Percentiles rank a stretch among this genome's conserved stretches.
Conservation (phyloP, 2,113 vertebrate species). For the Phrynosoma platyrhinos region DNA sequence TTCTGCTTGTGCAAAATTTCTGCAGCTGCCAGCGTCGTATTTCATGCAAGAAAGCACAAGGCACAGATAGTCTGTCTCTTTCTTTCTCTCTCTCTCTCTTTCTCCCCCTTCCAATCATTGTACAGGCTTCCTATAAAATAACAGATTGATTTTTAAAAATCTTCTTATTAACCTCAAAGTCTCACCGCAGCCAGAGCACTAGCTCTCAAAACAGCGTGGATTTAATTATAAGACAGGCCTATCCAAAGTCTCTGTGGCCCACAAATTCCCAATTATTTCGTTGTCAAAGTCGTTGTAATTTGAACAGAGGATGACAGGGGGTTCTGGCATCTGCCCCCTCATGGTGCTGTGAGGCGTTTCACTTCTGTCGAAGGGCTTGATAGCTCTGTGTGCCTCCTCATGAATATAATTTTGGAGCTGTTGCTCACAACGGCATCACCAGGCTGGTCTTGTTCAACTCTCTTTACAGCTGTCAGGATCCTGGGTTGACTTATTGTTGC, state of each 20-base stretch:
- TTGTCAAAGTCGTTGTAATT: conserved; percentile 28
- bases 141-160: conserved; percentile 30
- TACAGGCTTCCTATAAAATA: conserved; percentile 21
- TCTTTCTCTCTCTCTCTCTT: too few relatives aligned
- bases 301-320: conserved; percentile 17
- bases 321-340: conserved; percentile 9
- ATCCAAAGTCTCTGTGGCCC: conserved; percentile 10
- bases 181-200: conserved; percentile 9
- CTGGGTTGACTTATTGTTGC: too few relatives aligned
- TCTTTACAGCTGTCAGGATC: neutral
- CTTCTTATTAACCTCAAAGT: conserved; percentile 35
- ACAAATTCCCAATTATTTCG: conserved; percentile 43
- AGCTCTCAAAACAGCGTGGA: conserved; percentile 8
- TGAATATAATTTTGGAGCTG: conserved; percentile 24
- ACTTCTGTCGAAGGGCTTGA: neutral
- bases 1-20: conserved; percentile 14
- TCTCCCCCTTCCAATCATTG: neutral
- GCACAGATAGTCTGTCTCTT: neutral
- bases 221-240: conserved; percentile 44
- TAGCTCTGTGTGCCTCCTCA: neutral
- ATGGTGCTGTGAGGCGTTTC: neutral
- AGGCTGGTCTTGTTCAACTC: neutral
- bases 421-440: neutral
- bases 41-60: conserved; percentile 40
- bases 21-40: conserved; percentile 5